phyloP scores from a whole-genome alignment of 2,113 vertebrate genomes.

The Erythrocebus patas region DNA sequence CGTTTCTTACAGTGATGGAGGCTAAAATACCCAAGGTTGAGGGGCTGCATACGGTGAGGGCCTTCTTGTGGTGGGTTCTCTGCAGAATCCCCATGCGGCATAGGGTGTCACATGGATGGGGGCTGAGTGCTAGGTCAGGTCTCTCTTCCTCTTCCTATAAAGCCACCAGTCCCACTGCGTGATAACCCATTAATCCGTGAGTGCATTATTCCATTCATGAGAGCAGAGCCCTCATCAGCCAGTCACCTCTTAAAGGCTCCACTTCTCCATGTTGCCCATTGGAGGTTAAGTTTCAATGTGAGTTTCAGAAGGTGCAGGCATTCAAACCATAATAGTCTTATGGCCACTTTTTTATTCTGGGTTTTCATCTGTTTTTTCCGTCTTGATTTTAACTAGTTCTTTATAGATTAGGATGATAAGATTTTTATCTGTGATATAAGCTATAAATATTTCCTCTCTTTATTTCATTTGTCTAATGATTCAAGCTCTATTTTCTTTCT shows the following conservation, averaged over 20 bases:
- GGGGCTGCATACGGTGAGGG: not conserved
- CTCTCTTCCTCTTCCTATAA: not conserved
- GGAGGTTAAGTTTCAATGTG: not conserved
- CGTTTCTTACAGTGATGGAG: not conserved
- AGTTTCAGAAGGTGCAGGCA: not conserved
- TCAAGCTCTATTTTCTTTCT: not conserved
- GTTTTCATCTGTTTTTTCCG: not conserved
- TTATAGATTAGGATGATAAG: not conserved
- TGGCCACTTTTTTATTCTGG: not conserved
- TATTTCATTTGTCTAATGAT: not conserved
- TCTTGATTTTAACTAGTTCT: not conserved
- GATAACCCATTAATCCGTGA: not conserved
- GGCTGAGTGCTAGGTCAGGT: not conserved
- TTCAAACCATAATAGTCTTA: not conserved
- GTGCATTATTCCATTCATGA: not conserved
- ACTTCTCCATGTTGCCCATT: not conserved
- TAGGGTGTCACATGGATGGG: not conserved
- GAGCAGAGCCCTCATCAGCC: not conserved
- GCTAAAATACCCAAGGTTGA: not conserved
- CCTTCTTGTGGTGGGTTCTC: not conserved
- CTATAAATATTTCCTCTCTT: not conserved
- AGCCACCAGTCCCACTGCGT: not conserved
- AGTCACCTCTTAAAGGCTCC: not conserved
- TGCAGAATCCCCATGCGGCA: not conserved
- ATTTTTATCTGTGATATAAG: not conserved